Base-by-base conservation (phyloP, 2,797 vertebrate species). In the Notolepis coatsorum region DNA sequence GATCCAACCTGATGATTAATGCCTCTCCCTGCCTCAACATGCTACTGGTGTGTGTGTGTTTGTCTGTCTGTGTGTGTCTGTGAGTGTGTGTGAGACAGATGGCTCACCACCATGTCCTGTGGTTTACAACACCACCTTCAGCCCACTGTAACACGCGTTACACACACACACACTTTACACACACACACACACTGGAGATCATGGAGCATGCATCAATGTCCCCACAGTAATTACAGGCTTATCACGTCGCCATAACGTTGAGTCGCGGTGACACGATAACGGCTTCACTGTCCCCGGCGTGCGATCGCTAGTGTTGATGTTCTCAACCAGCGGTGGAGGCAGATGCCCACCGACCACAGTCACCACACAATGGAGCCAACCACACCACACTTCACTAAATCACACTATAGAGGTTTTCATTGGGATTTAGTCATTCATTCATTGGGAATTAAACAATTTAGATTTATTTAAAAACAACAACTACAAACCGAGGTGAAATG, bases 1-100 rank as follows among this genome's bases (percentile, higher is more conserved):
- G 72, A 67, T 86, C 76, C 86, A 82, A 81, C 68, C 65, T 57
- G 9, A 78, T 89, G 89, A 93, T 91, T 90, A 89, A 92, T 88
- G 84, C 55, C 71, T 80, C 80, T 81, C 71, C 81, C 73, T 82
- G 87, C 80, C 84, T 73, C 82, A 81, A 90, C 88, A 88, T 85
- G 88, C 75, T 68, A 74, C 68, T 66, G 21, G 41, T 38, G 2
- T 51, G 64, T 23, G 53, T 58, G 68, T 28, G 57, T 37, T 54
- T 23, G 61, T 58, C 54, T 65, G 72, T 62, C 80, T 51, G 51
- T 58, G 67, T 47, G 45, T 13, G 33, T 39, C 35, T 51, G 38
- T 38, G 49, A n/a, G 41, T 43, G 52, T 21, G 51, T 28, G 51
- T 23, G 81, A 82, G 85, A 89, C 90, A 92, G 92, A 93, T 93